Percentiles rank a stretch among this genome's conserved stretches.
These are phyloP conservation scores for Calidris pugnax DNA, from an alignment of 2,113 vertebrate genomes.

Conservation along the genomic window DNA sequence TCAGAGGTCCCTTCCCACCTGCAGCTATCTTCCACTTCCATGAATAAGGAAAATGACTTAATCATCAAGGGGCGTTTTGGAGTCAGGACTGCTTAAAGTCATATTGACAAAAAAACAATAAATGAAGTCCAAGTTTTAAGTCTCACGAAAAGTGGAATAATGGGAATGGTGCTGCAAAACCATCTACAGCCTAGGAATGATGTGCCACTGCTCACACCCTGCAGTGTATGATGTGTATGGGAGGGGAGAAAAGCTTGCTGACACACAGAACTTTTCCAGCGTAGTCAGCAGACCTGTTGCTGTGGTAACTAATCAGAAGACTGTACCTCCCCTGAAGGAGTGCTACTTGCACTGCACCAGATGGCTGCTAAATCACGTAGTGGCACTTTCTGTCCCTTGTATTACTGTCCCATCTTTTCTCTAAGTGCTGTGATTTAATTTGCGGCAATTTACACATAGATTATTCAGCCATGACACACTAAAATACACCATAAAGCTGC, in stretches of 20 bases:
- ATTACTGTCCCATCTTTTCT: not conserved
- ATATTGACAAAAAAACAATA: not conserved
- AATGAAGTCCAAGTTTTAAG: not conserved
- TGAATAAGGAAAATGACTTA: not conserved
- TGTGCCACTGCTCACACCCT: not conserved
- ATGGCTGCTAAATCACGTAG: slow-evolving; percentile 9
- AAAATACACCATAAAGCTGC: not conserved
- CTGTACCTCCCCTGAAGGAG: not conserved
- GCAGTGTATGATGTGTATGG: not conserved
- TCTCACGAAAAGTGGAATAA: not conserved
- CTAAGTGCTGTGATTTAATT: not conserved
- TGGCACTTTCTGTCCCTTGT: not conserved
- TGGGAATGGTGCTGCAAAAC: not conserved
- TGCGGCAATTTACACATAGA: not conserved
- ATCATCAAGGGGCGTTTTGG: not conserved
- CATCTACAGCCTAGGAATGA: not conserved
- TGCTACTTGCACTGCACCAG: slow-evolving; percentile 26
- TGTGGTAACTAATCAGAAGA: slow-evolving; percentile 57
- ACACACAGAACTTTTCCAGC: slow-evolving; percentile 17
- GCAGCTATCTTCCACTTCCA: not conserved
- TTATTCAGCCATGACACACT: not conserved
- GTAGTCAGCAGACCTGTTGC: slow-evolving; percentile 61
- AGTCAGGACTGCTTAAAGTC: not conserved
- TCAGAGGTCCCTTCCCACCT: not conserved
- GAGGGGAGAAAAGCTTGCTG: not conserved